Evolutionary conservation across 2,888 invertebrate species (phyloP), one percentile per base, ranked within the genome.

Genomic region (Rhagophthalmus giganteus): DNA sequence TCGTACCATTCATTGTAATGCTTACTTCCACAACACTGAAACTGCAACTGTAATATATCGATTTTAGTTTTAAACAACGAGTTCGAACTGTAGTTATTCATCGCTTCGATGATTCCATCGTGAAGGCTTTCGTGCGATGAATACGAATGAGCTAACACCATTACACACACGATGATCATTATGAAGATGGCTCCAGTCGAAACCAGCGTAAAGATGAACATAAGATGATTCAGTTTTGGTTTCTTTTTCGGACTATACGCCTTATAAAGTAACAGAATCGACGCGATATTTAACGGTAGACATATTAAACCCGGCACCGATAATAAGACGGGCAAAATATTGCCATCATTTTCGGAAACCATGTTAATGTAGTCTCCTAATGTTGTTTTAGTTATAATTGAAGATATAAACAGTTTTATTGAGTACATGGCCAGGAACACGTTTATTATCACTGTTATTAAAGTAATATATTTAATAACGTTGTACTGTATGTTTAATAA

Each of bases 1-100:
- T 71, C 77, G 62, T 83, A 83, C 84, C 84, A 84, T 63, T 84
- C 84, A 51, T 79, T 76, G 60, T 79, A 83, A 56, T 74, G 76
- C 33, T 78, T 79, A 35, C 81, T 77, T 1, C 84, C 84, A 63
- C 84, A 84, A 66, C 84, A 84, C 49, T 80, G 80, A 60, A 84
- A 81, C 55, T 81, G 77, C 1, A 82, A 80, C 70, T 84, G 84
- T 57, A 84, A 63, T 15, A 76, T 71, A 63, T 84, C 84, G 41
- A 84, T 76, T 6, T 79, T 77, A 6, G 76, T 74, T 66, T 83
- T 84, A 1, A 77, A 77, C 0, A 76, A 70, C 1, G 80, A 71
- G 60, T 82, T 81, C 31, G 67, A 76, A 1, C 78, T 74, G 55
- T 84, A 84, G 37, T 79, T 76, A 9, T 76, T 70, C 79, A 84